Evolutionary conservation across 2,888 invertebrate species (phyloP), one percentile per base, ranked within the genome.

Genomic region (Neelides folsomi): DNA sequence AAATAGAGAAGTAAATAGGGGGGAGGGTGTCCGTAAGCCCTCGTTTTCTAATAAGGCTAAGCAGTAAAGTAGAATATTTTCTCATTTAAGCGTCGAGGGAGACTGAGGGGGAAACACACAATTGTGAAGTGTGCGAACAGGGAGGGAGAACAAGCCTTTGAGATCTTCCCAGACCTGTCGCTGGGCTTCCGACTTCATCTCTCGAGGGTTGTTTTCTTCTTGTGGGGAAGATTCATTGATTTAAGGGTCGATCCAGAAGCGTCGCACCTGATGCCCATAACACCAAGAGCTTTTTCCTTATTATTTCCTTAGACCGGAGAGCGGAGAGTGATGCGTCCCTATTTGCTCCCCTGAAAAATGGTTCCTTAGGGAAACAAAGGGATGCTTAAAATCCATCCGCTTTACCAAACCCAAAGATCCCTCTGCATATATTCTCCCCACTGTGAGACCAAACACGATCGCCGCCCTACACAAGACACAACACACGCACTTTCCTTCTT

Each of bases 341-440:
- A 52, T 55, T 55, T 55, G 52, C 52, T 51, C 52, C 42, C 13
- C 38, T 55, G 55, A 55, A 55, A 55, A 55, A 55, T 55, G 41
- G 50, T 34, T 49, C 54, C 54, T 52, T 51, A 27, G 51, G 54
- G 54, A 54, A 12, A 54, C 54, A 51, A 54, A 50, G 47, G 51
- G 49, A 47, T 49, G 49, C 53, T 53, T 53, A 47, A 53, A 53
- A 53, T 49, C 49, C 53, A 49, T 49, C 50, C 53, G 46, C 43
- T 53, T 53, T n/a, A n/a, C n/a, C 3, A 27, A 27, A 27, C 27
- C 27, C 27, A 27, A 44, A 53, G 49, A 53, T 39, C 38, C 51
- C 41, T 44, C 51, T 38, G 42, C 47, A 35, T 39, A 44, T 44
- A 44, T 44, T 27, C 34, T 20, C 20, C 13, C 9, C 34, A 13